Evolutionary conservation across 2,113 vertebrate genomes (phyloP).

Genomic region (Muntiacus reevesi): DNA sequence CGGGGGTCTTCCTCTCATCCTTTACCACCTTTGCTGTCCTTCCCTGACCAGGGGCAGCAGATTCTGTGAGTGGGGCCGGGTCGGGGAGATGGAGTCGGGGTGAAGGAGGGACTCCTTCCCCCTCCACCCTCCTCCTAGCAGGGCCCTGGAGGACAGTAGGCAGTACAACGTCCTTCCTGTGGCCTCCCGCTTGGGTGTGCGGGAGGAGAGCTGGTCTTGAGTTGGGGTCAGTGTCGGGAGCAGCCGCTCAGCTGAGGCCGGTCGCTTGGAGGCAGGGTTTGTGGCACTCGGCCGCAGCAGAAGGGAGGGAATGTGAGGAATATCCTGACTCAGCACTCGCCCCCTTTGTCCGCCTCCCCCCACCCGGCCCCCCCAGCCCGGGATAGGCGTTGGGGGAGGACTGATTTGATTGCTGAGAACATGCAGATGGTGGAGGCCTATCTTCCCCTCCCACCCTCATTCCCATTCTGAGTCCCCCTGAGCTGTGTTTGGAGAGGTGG

Average conservation of each 20-base stretch:
- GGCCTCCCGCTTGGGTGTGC: neutral
- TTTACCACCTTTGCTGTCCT: neutral
- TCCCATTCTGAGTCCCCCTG: neutral
- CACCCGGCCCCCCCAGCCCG: neutral
- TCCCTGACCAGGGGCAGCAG: neutral
- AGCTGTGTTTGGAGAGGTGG: neutral
- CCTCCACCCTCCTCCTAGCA: neutral
- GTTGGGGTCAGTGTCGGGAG: neutral
- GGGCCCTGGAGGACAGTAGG: neutral
- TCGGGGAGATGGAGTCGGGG: neutral
- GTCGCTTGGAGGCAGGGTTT: slow-evolving; percentile 39
- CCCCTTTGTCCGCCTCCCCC: neutral
- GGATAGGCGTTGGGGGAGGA: slow-evolving; percentile 50
- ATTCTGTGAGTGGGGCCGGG: neutral
- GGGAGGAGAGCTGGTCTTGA: neutral
- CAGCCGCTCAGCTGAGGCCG: neutral
- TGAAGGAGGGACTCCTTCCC: neutral
- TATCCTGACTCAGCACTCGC: slow-evolving; percentile 80
- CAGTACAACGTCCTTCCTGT: neutral
- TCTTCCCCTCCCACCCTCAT: neutral
- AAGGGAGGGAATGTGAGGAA: slow-evolving; percentile 77
- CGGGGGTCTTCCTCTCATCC: neutral
- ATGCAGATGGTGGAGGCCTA: slow-evolving; percentile 58
- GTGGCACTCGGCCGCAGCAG: slow-evolving; percentile 64
- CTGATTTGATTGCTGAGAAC: slow-evolving; percentile 66